Evolutionary conservation across 2,888 invertebrate species (phyloP).

Genomic region (Podabrus alpinus): DNA sequence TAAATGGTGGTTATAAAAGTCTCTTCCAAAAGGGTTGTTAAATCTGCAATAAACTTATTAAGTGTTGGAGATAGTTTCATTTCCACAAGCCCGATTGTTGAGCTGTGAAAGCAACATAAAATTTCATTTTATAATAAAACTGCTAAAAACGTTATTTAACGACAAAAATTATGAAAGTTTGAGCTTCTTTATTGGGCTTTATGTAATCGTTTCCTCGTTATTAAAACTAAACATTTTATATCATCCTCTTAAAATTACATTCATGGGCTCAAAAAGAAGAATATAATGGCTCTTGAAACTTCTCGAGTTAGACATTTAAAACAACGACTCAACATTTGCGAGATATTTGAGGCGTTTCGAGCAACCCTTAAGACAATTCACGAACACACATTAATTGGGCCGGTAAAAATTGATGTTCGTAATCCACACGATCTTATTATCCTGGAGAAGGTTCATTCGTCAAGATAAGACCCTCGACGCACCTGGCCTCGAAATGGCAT

Average conservation of each 20-base stretch:
- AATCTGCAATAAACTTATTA: not conserved
- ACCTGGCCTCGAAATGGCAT: conserved; percentile 8
- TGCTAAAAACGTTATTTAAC: not conserved
- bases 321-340: conserved; percentile 4
- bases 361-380: not conserved
- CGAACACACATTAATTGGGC: conserved; percentile 19
- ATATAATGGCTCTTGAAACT: not conserved
- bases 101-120: not conserved
- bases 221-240: not conserved
- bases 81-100: not conserved
- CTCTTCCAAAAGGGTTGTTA: not conserved
- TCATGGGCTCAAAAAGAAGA: not conserved
- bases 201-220: not conserved
- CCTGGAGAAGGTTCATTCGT: conserved; percentile 29
- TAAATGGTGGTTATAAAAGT: not conserved
- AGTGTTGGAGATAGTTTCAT: not conserved
- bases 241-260: not conserved
- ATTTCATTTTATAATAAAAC: not conserved
- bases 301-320: conserved; percentile 2
- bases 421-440: conserved; percentile 31
- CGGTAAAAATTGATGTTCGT: conserved; percentile 31
- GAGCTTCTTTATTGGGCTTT: not conserved
- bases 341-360: conserved; percentile 12
- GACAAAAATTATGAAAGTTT: not conserved
- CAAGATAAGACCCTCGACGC: conserved; percentile 14